A percentile compares a stretch with the other conserved stretches of the same genome.
Conservation (phyloP, 1,140 invertebrate genomes). For the Anastrepha ludens region DNA sequence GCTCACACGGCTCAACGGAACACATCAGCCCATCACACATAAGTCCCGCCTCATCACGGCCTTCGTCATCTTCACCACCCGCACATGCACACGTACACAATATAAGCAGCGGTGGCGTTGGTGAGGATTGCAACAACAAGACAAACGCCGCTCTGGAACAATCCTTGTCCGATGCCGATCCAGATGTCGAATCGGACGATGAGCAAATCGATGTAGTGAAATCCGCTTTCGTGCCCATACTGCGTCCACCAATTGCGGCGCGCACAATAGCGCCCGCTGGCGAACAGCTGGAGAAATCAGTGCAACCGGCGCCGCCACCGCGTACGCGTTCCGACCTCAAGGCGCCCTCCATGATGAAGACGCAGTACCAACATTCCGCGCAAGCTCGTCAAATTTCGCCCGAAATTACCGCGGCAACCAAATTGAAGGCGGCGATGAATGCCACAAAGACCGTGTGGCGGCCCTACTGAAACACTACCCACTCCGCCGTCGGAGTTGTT, state of each 20-base stretch:
- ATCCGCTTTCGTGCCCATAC: conserved; percentile 81
- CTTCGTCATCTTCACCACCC: conserved; percentile 75
- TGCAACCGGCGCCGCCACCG: conserved; percentile 60
- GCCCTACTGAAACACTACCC: conserved; percentile 78
- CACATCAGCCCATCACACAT: conserved; percentile 70
- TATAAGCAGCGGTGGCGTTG: conserved; percentile 71
- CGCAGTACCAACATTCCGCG: conserved; percentile 70
- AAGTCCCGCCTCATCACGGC: conserved; percentile 77
- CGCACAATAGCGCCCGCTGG: conserved; percentile 72
- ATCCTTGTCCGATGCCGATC: conserved; percentile 78
- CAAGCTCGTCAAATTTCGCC: conserved; percentile 75
- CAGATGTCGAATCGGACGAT: conserved; percentile 79
- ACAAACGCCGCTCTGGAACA: conserved; percentile 80
- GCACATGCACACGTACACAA: conserved; percentile 72
- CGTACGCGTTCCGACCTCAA: conserved; percentile 78
- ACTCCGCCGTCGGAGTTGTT: conserved; percentile 31
- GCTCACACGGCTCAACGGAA: conserved; percentile 60
- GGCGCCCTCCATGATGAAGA: conserved; percentile 76
- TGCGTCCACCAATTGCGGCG: conserved; percentile 64
- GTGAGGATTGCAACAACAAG: conserved; percentile 74
- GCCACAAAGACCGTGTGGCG: conserved; percentile 83
- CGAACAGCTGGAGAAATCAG: conserved; percentile 71
- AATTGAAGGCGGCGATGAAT: conserved; percentile 75
- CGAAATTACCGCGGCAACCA: conserved; percentile 77
- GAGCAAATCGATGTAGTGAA: conserved; percentile 84